Evolutionary conservation across 2,797 vertebrate species (phyloP), one percentile per base, ranked within the genome.

Genomic region (Malacoraja senta): DNA sequence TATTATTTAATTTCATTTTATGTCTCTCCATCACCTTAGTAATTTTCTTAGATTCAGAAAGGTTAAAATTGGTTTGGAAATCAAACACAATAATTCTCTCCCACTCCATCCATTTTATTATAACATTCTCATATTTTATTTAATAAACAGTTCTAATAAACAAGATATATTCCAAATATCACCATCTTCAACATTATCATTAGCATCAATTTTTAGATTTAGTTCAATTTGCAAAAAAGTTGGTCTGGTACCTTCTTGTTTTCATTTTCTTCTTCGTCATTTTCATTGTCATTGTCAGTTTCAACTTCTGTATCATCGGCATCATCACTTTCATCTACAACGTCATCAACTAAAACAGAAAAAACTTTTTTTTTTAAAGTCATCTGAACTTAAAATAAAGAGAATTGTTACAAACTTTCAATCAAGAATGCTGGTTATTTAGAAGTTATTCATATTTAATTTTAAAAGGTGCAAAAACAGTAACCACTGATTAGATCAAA

Each of bases 261-360:
- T 94, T 98, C 97, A 94, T 97, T 96, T 79, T 99, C 98, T 93
- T 99, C 98, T 35, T 97, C 97, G 91, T 98, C 98, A 91, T 97
- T 98, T 94, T 99, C 98, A 0, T 95, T 96, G 94, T 99, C 98
- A 83, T 97, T 96, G 95, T 99, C 99, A 0, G 96, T 96, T 94
- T 99, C 98, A 93, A 96, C 95, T 94, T 99, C 98, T 0, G 94
- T 95, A 93, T 99, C 98, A 93, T 99, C 98, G 0, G 98, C 98
- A 96, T 99, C 98, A 93, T 99, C 98, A 91, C 98, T 99, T 94
- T 99, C 98, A 95, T 99, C 98, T 93, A 98, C 97, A 92, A 99
- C 98, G 93, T 99, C 99, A 95, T 99, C 99, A 97, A 98, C 99
- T 99, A 96, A 38, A 94, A 96, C 74, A 76, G 35, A 93, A 15